Conservation (phyloP, 1,140 invertebrate species). For the Heliconius himera region DNA sequence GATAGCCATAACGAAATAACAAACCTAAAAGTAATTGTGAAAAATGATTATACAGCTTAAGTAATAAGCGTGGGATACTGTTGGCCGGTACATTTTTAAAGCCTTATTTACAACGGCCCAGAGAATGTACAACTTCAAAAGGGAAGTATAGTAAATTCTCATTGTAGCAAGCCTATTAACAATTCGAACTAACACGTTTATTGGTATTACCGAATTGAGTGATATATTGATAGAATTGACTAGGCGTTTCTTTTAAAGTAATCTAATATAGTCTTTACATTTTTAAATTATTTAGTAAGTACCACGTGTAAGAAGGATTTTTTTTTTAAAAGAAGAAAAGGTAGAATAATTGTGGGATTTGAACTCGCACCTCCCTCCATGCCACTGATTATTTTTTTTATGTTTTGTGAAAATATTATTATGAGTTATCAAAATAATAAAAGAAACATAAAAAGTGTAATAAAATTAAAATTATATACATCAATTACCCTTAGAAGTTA, state of each 20-base stretch:
- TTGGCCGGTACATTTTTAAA: constrained; percentile 9
- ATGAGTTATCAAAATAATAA: no score
- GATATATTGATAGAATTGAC: neutral
- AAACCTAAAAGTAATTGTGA: constrained; percentile 16
- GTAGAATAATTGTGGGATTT: neutral
- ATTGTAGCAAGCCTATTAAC: constrained; percentile 8
- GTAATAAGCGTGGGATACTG: constrained; percentile 13
- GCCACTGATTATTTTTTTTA: no score
- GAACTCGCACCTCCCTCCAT: no score
- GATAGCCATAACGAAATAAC: constrained; percentile 5
- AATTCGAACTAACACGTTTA: constrained; percentile 17
- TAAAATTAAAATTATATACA: no score
- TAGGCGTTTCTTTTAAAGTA: neutral
- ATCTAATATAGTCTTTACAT: no score
- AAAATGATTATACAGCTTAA: constrained; percentile 7
- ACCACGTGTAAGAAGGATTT: neutral
- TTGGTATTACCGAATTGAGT: constrained; percentile 4
- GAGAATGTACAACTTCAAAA: constrained; percentile 11
- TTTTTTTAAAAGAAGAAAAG: neutral
- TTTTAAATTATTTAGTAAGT: no score
- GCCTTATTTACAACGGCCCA: constrained; percentile 17
- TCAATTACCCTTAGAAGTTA: no score
- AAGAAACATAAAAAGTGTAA: no score
- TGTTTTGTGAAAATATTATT: no score
- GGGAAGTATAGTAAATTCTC: constrained; percentile 14